Evolutionary conservation across 2,113 vertebrate species (phyloP).

Genomic region (Megaleporinus macrocephalus): DNA sequence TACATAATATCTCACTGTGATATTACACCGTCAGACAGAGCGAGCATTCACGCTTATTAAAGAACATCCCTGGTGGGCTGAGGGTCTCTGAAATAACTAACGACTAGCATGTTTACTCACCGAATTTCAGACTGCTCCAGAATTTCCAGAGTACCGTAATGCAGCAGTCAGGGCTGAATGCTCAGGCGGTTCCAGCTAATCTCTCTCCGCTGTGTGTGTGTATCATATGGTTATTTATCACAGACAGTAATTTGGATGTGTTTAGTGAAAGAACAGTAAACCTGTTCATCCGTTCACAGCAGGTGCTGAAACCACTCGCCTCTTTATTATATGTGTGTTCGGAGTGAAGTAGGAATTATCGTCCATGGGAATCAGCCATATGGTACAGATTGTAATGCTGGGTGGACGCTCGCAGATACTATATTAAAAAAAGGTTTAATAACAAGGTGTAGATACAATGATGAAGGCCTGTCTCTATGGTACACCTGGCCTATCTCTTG

Average conservation of each 20-base stretch:
- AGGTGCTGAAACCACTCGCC: background rate
- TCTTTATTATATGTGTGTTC: background rate
- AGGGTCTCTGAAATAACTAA: background rate
- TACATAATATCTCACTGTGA: conserved; percentile 11
- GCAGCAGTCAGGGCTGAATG: background rate
- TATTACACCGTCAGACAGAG: background rate
- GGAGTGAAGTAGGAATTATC: background rate
- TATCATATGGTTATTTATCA: background rate
- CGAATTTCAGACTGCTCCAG: background rate
- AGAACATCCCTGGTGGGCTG: background rate
- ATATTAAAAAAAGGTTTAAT: too few species aligned
- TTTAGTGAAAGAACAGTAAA: background rate
- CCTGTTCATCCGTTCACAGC: background rate
- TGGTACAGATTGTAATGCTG: too few species aligned
- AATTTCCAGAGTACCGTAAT: background rate
- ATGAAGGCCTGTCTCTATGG: too few species aligned
- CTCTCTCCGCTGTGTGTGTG: background rate
- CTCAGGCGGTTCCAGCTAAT: background rate
- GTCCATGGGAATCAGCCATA: background rate
- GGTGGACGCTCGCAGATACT: too few species aligned
- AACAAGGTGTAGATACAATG: too few species aligned
- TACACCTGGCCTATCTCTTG: too few species aligned
- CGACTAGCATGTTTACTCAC: background rate
- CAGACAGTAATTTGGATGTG: background rate
- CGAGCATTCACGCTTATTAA: background rate